Evolutionary conservation across 2,113 vertebrate genomes (phyloP).

Genomic region (Noctilio leporinus): DNA sequence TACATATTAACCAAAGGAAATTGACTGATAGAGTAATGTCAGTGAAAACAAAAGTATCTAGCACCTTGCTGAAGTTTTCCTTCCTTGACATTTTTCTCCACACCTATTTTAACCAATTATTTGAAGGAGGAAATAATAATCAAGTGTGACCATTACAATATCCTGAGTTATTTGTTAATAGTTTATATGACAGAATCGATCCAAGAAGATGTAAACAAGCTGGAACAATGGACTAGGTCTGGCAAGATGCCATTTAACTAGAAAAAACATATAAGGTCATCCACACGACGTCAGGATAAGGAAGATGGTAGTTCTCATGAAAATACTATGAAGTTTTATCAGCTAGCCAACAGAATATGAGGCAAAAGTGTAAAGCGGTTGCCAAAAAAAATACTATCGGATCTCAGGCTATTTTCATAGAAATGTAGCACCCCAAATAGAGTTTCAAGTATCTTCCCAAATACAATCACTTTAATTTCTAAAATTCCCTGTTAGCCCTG

Average conservation of each 20-base stretch:
- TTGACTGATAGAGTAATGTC: not conserved
- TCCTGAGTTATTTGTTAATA: slow-evolving; percentile 15
- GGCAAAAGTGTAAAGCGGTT: not conserved
- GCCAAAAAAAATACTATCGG: not conserved
- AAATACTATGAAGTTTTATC: not conserved
- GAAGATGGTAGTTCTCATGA: not conserved
- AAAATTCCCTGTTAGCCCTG: no score
- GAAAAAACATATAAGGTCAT: slow-evolving; percentile 1
- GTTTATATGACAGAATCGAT: not conserved
- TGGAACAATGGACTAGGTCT: not conserved
- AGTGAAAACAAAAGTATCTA: not conserved
- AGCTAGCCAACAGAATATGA: slow-evolving; percentile 7
- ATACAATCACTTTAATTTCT: not conserved
- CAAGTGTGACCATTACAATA: not conserved
- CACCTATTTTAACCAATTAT: not conserved
- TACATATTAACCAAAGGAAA: not conserved
- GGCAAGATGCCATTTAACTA: not conserved
- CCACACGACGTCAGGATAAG: not conserved
- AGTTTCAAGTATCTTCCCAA: slow-evolving; percentile 3
- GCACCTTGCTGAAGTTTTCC: not conserved
- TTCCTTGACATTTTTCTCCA: not conserved
- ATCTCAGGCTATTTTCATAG: not conserved
- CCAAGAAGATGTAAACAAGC: not conserved
- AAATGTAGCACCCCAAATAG: not conserved
- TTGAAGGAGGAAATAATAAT: not conserved